These are phyloP conservation scores for Creontiades dilutus DNA, from an alignment of 2,888 invertebrate genomes.

Conservation along the genomic window DNA sequence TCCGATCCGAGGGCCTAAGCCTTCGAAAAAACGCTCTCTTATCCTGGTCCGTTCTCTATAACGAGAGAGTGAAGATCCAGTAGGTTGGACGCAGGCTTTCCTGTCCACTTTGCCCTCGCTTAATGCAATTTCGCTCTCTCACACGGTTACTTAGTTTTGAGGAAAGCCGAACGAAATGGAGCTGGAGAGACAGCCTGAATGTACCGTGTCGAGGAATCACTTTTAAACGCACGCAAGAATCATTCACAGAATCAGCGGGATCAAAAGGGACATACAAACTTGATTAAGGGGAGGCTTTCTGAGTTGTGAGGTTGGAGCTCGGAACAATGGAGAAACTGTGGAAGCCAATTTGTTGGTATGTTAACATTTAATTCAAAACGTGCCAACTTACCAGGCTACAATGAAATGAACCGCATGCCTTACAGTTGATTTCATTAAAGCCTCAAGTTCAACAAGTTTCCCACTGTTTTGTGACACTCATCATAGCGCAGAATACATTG, in stretches of 20 bases:
- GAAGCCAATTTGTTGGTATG: no score
- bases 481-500: no score
- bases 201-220: background rate
- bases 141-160: background rate
- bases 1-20: background rate
- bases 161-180: background rate
- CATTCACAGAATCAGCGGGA: background rate
- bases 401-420: no score
- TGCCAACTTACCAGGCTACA: no score
- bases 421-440: no score
- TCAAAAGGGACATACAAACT: no score
- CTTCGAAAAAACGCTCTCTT: background rate
- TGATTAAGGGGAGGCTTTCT: no score
- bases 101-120: slow-evolving; percentile 1
- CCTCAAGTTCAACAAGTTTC: no score
- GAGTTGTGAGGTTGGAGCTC: no score
- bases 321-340: no score
- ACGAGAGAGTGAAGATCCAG: background rate
- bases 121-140: background rate
- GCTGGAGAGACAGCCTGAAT: background rate
- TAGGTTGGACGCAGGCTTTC: background rate
- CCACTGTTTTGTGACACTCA: no score
- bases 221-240: background rate
- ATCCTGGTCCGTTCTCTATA: background rate
- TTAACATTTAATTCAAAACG: no score